Percentiles rank a stretch among this genome's conserved stretches.
Conservation (phyloP, 2,888 invertebrate species). For the Ellobium chinense region DNA sequence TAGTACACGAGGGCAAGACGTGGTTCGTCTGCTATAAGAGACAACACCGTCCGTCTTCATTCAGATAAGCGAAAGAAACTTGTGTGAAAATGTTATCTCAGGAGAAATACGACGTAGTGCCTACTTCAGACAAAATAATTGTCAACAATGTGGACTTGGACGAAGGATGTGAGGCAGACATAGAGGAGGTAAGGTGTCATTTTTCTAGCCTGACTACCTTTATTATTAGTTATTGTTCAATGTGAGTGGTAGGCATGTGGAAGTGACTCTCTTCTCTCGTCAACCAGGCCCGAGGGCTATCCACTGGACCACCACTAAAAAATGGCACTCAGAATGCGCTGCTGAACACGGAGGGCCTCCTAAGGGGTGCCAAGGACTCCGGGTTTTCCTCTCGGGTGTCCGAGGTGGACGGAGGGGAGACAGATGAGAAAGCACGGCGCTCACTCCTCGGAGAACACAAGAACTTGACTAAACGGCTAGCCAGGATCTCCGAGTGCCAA, state of each 20-base stretch:
- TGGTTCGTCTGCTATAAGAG: neutral
- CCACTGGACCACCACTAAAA: conserved; percentile 33
- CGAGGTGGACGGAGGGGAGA: conserved; percentile 47
- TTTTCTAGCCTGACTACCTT: neutral
- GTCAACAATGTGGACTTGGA: conserved; percentile 28
- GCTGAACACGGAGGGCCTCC: conserved; percentile 35
- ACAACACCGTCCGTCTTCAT: neutral
- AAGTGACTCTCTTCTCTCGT: conserved; percentile 43
- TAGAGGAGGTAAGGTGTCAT: conserved; percentile 29
- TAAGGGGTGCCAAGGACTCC: conserved; percentile 42
- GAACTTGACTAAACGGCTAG: conserved; percentile 36
- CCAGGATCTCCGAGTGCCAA: conserved; percentile 46
- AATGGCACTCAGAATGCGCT: conserved; percentile 9
- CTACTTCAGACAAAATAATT: conserved; percentile 18
- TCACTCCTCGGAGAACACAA: conserved; percentile 15
- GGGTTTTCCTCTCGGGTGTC: conserved; percentile 53
- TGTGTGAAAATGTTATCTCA: neutral
- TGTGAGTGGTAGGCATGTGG: conserved; percentile 36
- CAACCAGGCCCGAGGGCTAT: conserved; percentile 43
- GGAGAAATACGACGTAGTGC: neutral
- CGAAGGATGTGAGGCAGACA: conserved; percentile 18
- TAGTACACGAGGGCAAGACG: conserved; percentile 4
- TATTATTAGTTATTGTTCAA: neutral
- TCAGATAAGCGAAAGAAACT: neutral
- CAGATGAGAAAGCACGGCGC: conserved; percentile 26